A percentile compares a stretch with the other conserved stretches of the same genome.
Conservation (phyloP, 2,888 invertebrate genomes). For the Caenorhabditis becei region DNA sequence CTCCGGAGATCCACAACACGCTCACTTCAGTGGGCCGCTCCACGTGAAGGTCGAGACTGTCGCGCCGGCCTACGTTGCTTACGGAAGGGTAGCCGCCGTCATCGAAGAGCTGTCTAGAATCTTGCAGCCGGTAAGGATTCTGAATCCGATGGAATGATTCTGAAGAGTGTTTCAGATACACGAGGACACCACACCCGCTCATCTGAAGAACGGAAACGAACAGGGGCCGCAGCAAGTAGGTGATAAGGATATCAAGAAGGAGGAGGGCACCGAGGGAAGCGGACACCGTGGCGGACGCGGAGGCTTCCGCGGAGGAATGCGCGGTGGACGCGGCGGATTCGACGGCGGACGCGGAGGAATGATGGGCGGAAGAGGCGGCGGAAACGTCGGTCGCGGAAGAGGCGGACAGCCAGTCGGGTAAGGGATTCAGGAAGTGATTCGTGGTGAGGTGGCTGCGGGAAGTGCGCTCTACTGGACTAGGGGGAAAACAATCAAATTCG, state of each 20-base stretch:
- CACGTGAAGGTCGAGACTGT: conserved; percentile 81
- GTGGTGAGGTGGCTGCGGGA: background rate
- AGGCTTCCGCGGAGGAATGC: conserved; percentile 43
- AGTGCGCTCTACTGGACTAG: conserved; percentile 2
- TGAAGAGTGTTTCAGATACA: conserved; percentile 48
- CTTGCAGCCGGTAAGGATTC: conserved; percentile 72
- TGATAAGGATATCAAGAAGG: conserved; percentile 12
- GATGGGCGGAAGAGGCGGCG: conserved; percentile 31
- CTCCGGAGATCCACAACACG: conserved; percentile 81
- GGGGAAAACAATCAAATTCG: too few species aligned
- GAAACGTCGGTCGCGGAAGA: conserved; percentile 47
- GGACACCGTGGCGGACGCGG: conserved; percentile 56
- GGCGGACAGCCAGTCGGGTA: conserved; percentile 57
- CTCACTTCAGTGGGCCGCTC: conserved; percentile 81
- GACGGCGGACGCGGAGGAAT: conserved; percentile 42
- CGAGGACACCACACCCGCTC: conserved; percentile 69
- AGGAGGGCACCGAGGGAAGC: conserved; percentile 9
- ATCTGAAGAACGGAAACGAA: conserved; percentile 58
- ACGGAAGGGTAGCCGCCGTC: conserved; percentile 79
- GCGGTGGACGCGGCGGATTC: conserved; percentile 39
- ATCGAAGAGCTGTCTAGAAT: conserved; percentile 75
- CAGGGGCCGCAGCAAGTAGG: conserved; percentile 31
- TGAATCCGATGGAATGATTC: background rate
- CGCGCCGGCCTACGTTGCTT: conserved; percentile 80
- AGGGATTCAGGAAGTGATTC: background rate